Base-by-base conservation (phyloP, 2,888 invertebrate species). In the Germaria angustata region DNA sequence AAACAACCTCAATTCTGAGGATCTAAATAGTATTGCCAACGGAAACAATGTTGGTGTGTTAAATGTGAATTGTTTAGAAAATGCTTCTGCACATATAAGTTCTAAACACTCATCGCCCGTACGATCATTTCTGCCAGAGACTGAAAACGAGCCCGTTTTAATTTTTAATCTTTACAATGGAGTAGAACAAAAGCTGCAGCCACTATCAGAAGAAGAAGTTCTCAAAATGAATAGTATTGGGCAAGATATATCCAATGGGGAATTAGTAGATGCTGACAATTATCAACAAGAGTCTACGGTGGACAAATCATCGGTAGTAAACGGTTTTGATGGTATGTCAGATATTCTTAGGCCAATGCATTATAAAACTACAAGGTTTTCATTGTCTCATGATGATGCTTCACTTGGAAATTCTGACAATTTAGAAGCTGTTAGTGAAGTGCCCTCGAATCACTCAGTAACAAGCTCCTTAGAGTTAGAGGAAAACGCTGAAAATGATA, bases 401-500 rank as follows among this genome's bases (percentile, higher is more conserved):
- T 98, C 96, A 0, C 94, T 96, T 73, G 97, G 97, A 13, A 97
- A 97, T 88, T 98, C 97, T 4, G 98, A 98, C 90, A 98, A 98
- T 91, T 92, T 98, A 85, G 98, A 98, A 91, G 98, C 96, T 0
- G 97, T 98, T 28, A 98, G 98, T 2, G 98, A 98, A 91, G 98
- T 97, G 0, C 98, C 98, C 0, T 98, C 97, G 72, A 98, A 98
- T 91, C 98, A 98, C 92, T 98, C 98, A 85, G 97, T 97, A 68
- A 97, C 97, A 5, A 98, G 97, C 76, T 96, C 96, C 51, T 92
- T 97, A 51, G 98, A 98, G 88, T 92, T 98, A 75, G 96, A 97
- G 90, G 95, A 95, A 89, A 96, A 97, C 88, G 96, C 96, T 88
- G 96, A 97, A 92, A 93, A 94, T 87, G 98, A 98, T 90, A 98